Base-by-base conservation (phyloP, 2,797 vertebrate species). In the Cirrhinus mrigala region DNA sequence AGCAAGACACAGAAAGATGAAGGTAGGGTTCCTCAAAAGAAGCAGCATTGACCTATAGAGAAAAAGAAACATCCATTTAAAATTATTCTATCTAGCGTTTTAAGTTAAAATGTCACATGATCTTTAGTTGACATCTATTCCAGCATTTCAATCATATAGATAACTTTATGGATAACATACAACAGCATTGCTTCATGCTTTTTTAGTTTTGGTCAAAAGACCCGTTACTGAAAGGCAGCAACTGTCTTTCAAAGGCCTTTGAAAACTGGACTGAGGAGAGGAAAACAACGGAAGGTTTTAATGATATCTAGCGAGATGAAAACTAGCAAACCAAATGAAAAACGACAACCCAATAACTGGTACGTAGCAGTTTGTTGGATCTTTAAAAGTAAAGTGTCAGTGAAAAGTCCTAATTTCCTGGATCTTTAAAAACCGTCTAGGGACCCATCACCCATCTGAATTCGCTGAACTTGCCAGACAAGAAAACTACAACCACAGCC, bases 1-100 rank as follows among this genome's bases (percentile, higher is more conserved):
- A 0, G 97, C 97, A 87, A 99, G 92, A 89, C 98, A 99, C 71
- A 99, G 95, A 90, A 97, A 97, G 87, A 98, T 92, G 95, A 99
- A 99, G 0, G 97, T 94, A 37, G 97, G 96, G 82, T 99, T 99
- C 93, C 95, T 98, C 71, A 99, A 87, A 18, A 99, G 97, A 0
- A 98, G 94, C 92, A 98, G 90, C 54, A 96, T 89, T 52, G 98
- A 97, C 58, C 98, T 99, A 85, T 7, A 54, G 9, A 82, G 9
- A 81, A 71, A 69, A 27, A 50, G 14, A 48, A 71, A 71, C 22
- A 46, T 48, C 22, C 22, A 40, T 40, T 37, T 71, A 24, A 24
- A 48, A 71, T 48, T 6, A 15, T 15, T 71, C 22, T 15, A 48
- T 14, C 22, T 15, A 71, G 44, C 22, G 48, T 48, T 48, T 71